Percentiles rank a stretch among this genome's conserved stretches.
phyloP scores from a whole-genome alignment of 2,888 invertebrate species.

The Apodemia mormo region DNA sequence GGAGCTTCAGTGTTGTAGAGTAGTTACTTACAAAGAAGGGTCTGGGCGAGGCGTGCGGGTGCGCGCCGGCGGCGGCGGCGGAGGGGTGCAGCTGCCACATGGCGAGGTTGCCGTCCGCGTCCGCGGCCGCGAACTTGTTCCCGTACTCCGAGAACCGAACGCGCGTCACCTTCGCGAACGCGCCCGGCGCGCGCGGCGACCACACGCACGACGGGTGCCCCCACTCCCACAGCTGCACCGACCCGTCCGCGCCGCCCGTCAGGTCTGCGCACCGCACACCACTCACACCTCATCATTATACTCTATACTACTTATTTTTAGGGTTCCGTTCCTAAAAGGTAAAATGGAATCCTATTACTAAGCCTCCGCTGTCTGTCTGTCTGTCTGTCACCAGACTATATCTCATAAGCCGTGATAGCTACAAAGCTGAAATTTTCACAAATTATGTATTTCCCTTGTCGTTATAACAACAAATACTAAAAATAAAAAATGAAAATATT shows the following conservation, averaged over 20 bases:
- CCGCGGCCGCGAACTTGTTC: slow-evolving; percentile 98
- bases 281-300: no score
- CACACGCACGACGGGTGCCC: slow-evolving; percentile 95
- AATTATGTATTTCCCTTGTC: no score
- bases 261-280: slow-evolving; percentile 83
- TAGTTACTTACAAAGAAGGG: slow-evolving; percentile 91
- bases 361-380: no score
- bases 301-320: no score
- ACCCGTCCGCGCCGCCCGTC: slow-evolving; percentile 97
- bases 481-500: no score
- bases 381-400: no score
- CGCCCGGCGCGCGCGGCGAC: slow-evolving; percentile 94
- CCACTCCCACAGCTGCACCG: slow-evolving; percentile 99
- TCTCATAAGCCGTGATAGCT: no score
- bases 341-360: no score
- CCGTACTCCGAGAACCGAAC: slow-evolving; percentile 98
- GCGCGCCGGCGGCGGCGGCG: slow-evolving; percentile 75
- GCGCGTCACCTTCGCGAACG: slow-evolving; percentile 96
- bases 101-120: slow-evolving; percentile 97
- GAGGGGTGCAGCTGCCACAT: slow-evolving; percentile 95
- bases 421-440: no score
- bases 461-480: no score
- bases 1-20: no score
- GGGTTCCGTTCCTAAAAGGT: no score
- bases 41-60: slow-evolving; percentile 78